phyloP scores from a whole-genome alignment of 2,888 invertebrate species.

The Synergus gifuensis region DNA sequence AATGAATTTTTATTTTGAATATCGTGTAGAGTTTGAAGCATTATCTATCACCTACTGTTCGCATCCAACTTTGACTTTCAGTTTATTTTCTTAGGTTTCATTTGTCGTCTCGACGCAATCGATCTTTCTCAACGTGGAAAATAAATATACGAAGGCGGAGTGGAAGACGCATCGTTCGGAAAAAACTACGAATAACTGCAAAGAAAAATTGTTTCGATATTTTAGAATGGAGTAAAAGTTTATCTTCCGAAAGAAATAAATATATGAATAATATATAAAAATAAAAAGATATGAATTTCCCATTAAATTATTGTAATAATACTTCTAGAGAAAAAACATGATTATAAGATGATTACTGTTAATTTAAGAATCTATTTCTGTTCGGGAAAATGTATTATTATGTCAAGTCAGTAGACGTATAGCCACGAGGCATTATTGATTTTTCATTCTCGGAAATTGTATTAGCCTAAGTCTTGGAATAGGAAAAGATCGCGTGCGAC shows the following conservation, averaged over 20 bases:
- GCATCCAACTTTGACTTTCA: neutral
- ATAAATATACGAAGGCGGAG: neutral
- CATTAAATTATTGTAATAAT: too few species aligned
- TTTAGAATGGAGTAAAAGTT: neutral
- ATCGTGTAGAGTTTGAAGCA: neutral
- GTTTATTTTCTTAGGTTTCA: constrained; percentile 23
- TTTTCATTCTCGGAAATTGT: constrained; percentile 7
- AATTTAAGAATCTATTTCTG: neutral
- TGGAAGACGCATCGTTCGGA: constrained; percentile 7
- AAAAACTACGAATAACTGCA: neutral
- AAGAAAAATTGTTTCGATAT: neutral
- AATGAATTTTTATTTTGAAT: constrained; percentile 11
- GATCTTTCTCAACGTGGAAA: constrained; percentile 33
- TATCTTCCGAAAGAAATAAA: neutral
- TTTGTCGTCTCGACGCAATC: constrained; percentile 30
- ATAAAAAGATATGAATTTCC: too few species aligned
- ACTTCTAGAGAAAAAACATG: too few species aligned
- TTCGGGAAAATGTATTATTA: neutral
- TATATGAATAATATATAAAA: too few species aligned
- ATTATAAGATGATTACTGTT: neutral
- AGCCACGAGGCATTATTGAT: constrained; percentile 18
- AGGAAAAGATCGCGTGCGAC: constrained; percentile 5
- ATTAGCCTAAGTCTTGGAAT: constrained; percentile 9
- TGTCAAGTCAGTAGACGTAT: neutral
- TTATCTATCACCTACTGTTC: neutral